Base-by-base conservation (phyloP, 2,797 vertebrate genomes). In the Psittacula echo region DNA sequence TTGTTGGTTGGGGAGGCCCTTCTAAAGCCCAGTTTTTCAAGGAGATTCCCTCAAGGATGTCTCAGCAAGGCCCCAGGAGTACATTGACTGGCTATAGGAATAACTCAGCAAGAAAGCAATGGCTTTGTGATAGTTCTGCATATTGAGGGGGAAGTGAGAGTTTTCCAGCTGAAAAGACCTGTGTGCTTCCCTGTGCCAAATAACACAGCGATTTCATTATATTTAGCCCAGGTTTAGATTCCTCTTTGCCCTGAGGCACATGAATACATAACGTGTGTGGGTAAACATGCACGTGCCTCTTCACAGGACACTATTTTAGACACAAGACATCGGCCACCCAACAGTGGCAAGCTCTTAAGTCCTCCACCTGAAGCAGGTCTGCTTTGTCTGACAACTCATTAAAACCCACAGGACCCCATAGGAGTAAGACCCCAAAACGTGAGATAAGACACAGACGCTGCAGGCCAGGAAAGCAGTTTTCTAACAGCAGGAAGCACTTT, bases 261-360 rank as follows among this genome's bases (percentile, higher is more conserved):
- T 27, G 32, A 34, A 18, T 18, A 45, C 3, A 2, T 8, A 9
- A 9, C 3, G 1, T 18, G 39, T 60, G 37, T 4, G 2, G 7
- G 7, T 13, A 24, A 64, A 60, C 16, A 11, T 7, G 26, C 26
- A 39, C 16, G 11, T 7, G 41, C 12, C 18, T 34, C 48, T 30
- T 20, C 24, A 22, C n/a, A 58, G 62, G 24, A 58, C 44, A 7
- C 13, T 11, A 3, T 14, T 71, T 53, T 14, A 30, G 45, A 14
- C 22, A 42, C 0, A 0, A 64, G 48, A 32, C 26, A 10, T 4
- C 3, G 50, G 68, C 50, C 78, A 87, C 29, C 34, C 7, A 34
- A 22, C 37, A 24, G 53, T 7, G 41, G 22, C 26, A 29, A 6
- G 2, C 73, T 48, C 56, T n/a, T 3, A 22, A 23, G 17, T 37